These are phyloP conservation scores for Acleris emargana DNA, from an alignment of 2,888 invertebrate species.

Conservation along the genomic window DNA sequence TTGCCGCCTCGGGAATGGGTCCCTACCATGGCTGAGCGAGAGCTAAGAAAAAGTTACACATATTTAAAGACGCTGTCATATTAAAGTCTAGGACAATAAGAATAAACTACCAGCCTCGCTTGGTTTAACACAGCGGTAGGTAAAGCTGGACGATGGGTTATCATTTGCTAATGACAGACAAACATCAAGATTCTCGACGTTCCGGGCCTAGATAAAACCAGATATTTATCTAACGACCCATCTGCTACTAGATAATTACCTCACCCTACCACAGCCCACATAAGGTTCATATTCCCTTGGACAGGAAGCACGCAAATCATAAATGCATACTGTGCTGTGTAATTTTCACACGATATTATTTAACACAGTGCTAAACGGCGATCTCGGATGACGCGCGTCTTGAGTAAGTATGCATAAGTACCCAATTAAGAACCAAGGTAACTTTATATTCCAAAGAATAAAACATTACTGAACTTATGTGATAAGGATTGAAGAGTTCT, in stretches of 20 bases:
- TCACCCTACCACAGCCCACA: not conserved
- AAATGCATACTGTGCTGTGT: conserved; percentile 3
- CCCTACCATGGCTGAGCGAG: too few relatives aligned
- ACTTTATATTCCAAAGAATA: too few relatives aligned
- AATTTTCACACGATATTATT: conserved; percentile 14
- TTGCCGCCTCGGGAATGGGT: too few relatives aligned
- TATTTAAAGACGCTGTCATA: too few relatives aligned
- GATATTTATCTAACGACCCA: conserved; percentile 16
- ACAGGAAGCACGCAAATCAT: conserved; percentile 19
- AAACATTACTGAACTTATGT: too few relatives aligned
- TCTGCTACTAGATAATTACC: not conserved
- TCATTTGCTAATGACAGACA: conserved; percentile 16
- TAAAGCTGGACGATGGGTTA: conserved; percentile 3
- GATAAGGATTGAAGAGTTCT: too few relatives aligned
- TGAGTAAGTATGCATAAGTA: not conserved
- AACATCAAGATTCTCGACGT: conserved; percentile 7
- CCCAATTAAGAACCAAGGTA: too few relatives aligned
- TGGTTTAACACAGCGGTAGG: too few relatives aligned
- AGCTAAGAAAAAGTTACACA: too few relatives aligned
- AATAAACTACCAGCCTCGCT: too few relatives aligned
- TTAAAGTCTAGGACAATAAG: too few relatives aligned
- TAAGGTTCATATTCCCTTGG: not conserved
- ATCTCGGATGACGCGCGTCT: conserved; percentile 2
- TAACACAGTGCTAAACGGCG: not conserved
- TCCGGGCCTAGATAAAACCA: conserved; percentile 27